These are phyloP conservation scores for Pelecanus crispus DNA, from an alignment of 2,113 vertebrate genomes.

Conservation along the genomic window DNA sequence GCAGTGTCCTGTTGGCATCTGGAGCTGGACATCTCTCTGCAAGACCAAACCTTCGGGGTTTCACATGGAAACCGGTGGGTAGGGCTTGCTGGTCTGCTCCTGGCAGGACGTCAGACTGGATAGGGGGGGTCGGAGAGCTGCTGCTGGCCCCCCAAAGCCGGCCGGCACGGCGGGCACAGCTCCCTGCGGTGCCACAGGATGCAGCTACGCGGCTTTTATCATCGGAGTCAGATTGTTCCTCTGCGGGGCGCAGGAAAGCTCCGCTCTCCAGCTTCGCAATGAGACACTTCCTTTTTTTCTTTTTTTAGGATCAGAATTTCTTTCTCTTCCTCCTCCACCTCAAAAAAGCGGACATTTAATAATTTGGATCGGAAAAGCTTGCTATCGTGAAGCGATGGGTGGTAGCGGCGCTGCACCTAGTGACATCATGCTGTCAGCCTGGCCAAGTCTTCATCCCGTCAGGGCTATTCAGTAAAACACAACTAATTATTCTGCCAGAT, in stretches of 20 bases:
- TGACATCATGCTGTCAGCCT: not conserved
- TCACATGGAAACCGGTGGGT: not conserved
- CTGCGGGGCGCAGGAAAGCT: not conserved
- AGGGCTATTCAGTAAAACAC: constrained; percentile 13
- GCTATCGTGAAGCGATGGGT: constrained; percentile 23
- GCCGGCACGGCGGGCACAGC: rapidly evolving
- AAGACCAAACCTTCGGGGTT: not conserved
- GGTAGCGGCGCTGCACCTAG: constrained; percentile 19
- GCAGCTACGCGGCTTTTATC: not conserved
- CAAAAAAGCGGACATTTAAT: constrained; percentile 43
- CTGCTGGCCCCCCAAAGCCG: rapidly evolving
- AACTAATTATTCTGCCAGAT: constrained; percentile 48
- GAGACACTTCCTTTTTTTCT: constrained; percentile 16
- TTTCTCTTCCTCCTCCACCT: constrained; percentile 54
- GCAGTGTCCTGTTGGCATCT: not conserved
- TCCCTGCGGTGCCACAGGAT: not conserved
- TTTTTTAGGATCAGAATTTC: constrained; percentile 33
- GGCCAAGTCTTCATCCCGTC: not conserved
- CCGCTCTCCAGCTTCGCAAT: not conserved
- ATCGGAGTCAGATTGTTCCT: constrained; percentile 10
- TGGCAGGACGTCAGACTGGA: not conserved
- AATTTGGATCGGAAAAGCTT: constrained; percentile 1
- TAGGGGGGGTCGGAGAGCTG: not conserved
- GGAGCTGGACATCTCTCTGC: not conserved
- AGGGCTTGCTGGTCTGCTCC: not conserved